phyloP scores from a whole-genome alignment of 1,140 invertebrate genomes.

The Stenopsyche tienmushanensis region DNA sequence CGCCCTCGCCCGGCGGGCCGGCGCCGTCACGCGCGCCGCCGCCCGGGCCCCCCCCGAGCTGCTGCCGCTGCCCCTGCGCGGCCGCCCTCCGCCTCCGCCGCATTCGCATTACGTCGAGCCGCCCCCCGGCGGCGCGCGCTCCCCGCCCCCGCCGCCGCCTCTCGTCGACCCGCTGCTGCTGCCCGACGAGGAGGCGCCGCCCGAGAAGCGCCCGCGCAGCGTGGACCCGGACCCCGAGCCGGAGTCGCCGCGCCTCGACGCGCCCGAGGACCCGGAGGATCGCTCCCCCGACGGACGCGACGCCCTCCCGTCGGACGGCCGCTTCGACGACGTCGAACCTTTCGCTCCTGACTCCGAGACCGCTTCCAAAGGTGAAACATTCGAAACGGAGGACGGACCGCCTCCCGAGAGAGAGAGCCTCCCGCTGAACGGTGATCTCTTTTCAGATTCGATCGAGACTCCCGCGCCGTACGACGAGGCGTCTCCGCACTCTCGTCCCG shows the following conservation, averaged over 20 bases:
- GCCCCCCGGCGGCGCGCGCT: not conserved
- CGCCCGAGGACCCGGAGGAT: not conserved
- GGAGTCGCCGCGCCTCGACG: not conserved
- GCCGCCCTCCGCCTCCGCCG: conserved; percentile 10
- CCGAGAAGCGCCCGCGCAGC: not conserved
- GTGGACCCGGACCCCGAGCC: no score
- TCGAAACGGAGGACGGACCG: not conserved
- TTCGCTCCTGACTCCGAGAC: conserved; percentile 54
- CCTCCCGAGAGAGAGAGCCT: no score
- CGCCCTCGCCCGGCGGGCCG: conserved; percentile 56
- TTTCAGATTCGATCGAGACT: no score
- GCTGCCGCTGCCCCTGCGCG: not conserved
- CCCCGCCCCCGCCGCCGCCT: conserved; percentile 33
- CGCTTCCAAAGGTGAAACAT: conserved; percentile 43
- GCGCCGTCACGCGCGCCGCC: conserved; percentile 63
- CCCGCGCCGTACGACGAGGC: no score
- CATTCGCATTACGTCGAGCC: conserved; percentile 31
- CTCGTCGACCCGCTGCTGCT: conserved; percentile 52
- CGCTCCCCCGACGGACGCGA: not conserved
- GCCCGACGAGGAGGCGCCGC: conserved; percentile 45
- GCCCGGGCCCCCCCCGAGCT: conserved; percentile 41
- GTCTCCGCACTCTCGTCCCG: no score
- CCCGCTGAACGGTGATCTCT: no score
- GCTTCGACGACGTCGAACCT: conserved; percentile 55
- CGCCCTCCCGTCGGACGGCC: conserved; percentile 35